Evolutionary conservation across 2,113 vertebrate genomes (phyloP).

Genomic region (Microcebus tavaratra): DNA sequence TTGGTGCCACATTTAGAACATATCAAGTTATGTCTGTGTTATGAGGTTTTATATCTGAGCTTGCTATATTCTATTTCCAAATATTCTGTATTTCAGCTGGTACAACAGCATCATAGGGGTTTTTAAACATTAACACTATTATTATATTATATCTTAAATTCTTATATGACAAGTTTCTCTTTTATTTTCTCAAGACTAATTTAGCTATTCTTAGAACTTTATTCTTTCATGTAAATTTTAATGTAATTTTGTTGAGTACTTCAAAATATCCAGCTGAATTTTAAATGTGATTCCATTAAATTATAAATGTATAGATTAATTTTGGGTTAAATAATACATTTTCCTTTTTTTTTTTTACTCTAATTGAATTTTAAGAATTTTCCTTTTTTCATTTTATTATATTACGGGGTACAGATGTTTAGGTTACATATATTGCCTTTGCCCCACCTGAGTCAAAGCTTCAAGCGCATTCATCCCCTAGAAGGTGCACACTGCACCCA

Average conservation of each 20-base stretch:
- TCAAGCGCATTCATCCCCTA: too few species aligned
- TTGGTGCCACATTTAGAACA: neutral
- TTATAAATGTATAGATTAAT: neutral
- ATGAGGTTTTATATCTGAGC: neutral
- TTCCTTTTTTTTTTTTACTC: neutral
- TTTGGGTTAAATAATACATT: neutral
- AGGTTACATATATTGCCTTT: too few species aligned
- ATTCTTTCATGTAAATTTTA: neutral
- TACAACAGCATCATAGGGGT: rapidly evolving
- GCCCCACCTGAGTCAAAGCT: too few species aligned
- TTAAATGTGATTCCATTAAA: neutral
- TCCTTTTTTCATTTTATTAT: neutral
- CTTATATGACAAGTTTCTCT: neutral
- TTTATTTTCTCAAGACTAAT: neutral
- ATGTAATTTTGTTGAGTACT: neutral
- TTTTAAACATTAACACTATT: neutral
- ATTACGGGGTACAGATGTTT: too few species aligned
- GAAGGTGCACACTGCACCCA: too few species aligned
- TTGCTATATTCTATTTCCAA: neutral
- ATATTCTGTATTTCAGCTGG: neutral
- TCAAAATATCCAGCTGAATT: neutral
- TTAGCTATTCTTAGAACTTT: neutral
- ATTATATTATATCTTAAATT: neutral
- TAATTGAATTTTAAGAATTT: neutral
- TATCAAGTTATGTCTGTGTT: neutral